A percentile compares a stretch with the other conserved stretches of the same genome.
phyloP scores from a whole-genome alignment of 2,888 invertebrate species.

The Blera fallax region DNA sequence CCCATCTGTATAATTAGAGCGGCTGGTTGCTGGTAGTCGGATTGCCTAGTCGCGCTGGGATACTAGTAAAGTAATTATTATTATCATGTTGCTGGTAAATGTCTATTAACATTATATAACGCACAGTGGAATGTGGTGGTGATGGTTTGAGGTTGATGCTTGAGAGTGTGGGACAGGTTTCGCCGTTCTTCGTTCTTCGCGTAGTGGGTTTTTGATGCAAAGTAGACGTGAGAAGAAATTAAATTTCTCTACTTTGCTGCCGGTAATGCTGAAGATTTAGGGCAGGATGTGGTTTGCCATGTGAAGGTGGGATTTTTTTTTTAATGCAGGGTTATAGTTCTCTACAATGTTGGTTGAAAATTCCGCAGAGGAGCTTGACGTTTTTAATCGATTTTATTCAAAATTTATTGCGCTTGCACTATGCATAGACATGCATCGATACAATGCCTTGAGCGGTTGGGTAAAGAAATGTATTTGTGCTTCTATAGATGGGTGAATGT shows the following conservation, averaged over 20 bases:
- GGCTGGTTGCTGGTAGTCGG: constrained; percentile 20
- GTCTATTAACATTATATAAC: constrained; percentile 67
- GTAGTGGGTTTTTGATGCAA: constrained; percentile 53
- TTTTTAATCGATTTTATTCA: no score
- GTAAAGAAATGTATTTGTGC: no score
- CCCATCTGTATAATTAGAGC: constrained; percentile 61
- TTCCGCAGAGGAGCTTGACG: neutral
- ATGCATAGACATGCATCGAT: no score
- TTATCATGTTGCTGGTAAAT: constrained; percentile 66
- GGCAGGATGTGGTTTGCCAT: constrained; percentile 5
- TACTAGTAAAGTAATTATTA: constrained; percentile 64
- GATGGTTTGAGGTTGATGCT: constrained; percentile 28
- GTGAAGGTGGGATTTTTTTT: constrained; percentile 16
- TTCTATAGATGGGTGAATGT: no score
- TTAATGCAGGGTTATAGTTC: neutral
- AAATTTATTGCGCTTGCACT: no score
- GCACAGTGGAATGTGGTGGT: constrained; percentile 56
- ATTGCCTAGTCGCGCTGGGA: constrained; percentile 8
- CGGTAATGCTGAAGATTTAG: neutral
- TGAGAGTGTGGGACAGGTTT: constrained; percentile 45
- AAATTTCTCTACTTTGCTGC: constrained; percentile 4
- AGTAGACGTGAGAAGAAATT: constrained; percentile 66
- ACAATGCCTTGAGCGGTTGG: no score
- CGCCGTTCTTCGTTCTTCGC: no score
- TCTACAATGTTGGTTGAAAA: neutral